Evolutionary conservation across 1,140 invertebrate genomes (phyloP), one percentile per base, ranked within the genome.

Genomic region (Drosophila tristis): DNA sequence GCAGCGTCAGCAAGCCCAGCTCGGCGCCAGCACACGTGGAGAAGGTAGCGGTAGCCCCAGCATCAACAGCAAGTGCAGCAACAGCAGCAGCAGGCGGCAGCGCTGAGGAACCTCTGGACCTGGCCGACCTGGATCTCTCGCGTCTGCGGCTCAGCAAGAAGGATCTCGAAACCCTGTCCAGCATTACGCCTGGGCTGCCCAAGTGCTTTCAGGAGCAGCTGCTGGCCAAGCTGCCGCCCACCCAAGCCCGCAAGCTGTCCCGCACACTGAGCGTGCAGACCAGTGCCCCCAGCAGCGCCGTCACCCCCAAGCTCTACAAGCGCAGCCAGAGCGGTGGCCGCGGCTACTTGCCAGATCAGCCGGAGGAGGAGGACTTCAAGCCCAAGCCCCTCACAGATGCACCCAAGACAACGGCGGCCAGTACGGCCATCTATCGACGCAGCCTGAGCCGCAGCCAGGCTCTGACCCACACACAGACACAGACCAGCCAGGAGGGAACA

Each of bases 181-280:
- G 94, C 71, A 93, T 95, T 48, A 95, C 94, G 53, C 94, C 94
- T 7, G 94, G 93, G 55, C 90, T 95, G 72, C 94, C 94, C 45
- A 93, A 94, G 71, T 93, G 94, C 31, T 93, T 95, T 76, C 94
- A 95, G 92, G 94, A 93, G 71, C 94, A 95, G 90, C 91, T 95
- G 65, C 91, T 95, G 45, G 93, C 94, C 57, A 94, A 94, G 82
- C 90, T 95, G 70, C 94, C 94, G 26, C 94, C 94, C 5, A 94
- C 93, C 59, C 94, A 95, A 90, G 94, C 94, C 3, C 92, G 93
- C 53, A 93, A 93, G 74, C 89, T 95, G 43, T 93, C 94, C 47
- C 93, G 94, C 78, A 95, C 94, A 16, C 90, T 95, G n/a, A 94
- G 94, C 68, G 93, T 94, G 63, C 92, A 93, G 74, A 87, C 72